Base-by-base conservation (phyloP, 1,140 invertebrate species). In the Cyphomyrmex costatus region DNA sequence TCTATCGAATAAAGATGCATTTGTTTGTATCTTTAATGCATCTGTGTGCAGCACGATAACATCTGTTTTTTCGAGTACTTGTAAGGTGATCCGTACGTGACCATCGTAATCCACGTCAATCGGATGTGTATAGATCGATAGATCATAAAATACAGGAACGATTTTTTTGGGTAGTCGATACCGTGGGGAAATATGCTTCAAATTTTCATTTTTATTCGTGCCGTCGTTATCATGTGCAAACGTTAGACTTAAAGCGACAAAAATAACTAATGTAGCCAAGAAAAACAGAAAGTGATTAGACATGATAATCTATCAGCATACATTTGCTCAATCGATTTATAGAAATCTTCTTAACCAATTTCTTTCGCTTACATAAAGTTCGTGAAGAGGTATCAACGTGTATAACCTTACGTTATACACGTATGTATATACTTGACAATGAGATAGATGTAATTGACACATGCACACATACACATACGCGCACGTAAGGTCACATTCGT, bases 121-220 rank as follows among this genome's bases (percentile, higher is more conserved):
- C 8, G 90, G 58, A 33, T 89, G 90, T 8, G 89, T 89, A 4
- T 86, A 68, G 30, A 92, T 61, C 24, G 58, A 63, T n/a, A 93
- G 53, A 19, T 92, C 77, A 68, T 93, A 93, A 1, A 56, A 84
- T 6, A 66, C 73, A 16, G 93, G 92, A 1, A 90, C 6, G 16
- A 92, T 65, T 12, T 79, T 70, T 36, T 84, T 82, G 0, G 93
- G 90, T 6, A 94, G 74, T 73, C 92, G 87, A 66, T 94, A 92
- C 10, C 83, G 79, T 1, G 63, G 8, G 21, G 27, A 46, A 33
- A 6, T 10, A 2, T 58, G 3, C 0, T 19, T n/a, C 8, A 14
- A 16, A 42, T 53, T 51, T 46, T 70, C 1, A 10, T 27, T 33
- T 21, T 12, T 5, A 1, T 27, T 12, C 0, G 0, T 6, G 5